Evolutionary conservation across 2,797 vertebrate species (phyloP).

Genomic region (Chelon labrosus): DNA sequence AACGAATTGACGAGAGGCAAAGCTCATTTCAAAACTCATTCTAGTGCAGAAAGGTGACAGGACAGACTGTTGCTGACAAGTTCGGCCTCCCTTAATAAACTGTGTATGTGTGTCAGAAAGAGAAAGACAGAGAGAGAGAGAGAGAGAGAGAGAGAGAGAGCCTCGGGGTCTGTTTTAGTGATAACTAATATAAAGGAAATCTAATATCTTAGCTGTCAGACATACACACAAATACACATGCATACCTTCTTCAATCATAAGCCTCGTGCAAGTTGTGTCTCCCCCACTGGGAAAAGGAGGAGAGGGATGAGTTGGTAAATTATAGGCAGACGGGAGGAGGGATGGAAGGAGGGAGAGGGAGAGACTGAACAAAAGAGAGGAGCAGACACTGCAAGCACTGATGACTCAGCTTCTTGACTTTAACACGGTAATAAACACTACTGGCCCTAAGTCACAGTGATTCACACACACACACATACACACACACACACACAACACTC

Average conservation of each 20-base stretch:
- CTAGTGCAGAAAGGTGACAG: constrained; percentile 21
- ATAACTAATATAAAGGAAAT: constrained; percentile 59
- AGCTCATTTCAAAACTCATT: constrained; percentile 25
- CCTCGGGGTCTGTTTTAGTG: constrained; percentile 38
- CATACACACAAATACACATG: constrained; percentile 33
- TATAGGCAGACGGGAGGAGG: constrained; percentile 29
- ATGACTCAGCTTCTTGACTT: constrained; percentile 67
- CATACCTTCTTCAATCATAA: constrained; percentile 46
- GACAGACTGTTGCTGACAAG: constrained; percentile 38
- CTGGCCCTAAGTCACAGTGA: constrained; percentile 37
- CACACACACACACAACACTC: constrained; percentile 17
- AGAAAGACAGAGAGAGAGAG: neutral
- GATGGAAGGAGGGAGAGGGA: neutral
- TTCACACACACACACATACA: constrained; percentile 8
- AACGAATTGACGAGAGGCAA: constrained; percentile 11
- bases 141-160: constrained; percentile 10
- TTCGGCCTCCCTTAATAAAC: constrained; percentile 29
- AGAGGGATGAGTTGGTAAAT: constrained; percentile 40
- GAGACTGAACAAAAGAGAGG: constrained; percentile 4
- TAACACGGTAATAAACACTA: constrained; percentile 46
- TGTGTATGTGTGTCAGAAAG: neutral
- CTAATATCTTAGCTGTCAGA: constrained; percentile 56
- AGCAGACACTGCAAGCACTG: constrained; percentile 25
- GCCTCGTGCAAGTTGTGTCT: constrained; percentile 26
- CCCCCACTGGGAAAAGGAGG: constrained; percentile 19